Evolutionary conservation across 2,797 vertebrate genomes (phyloP).

Genomic region (Glyptemys insculpta): DNA sequence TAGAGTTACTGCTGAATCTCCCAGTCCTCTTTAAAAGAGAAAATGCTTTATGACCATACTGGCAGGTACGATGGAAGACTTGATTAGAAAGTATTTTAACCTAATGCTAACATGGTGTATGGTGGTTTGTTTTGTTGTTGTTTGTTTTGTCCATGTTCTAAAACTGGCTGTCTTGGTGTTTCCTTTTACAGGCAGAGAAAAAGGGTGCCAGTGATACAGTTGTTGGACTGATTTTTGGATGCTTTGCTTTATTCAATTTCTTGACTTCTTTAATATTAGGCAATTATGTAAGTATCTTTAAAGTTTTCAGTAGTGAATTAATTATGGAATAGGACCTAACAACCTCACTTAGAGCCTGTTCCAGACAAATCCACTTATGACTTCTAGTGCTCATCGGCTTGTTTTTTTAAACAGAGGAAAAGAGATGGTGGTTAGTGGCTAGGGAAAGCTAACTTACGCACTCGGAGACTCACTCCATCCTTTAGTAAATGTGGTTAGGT

Average conservation of each 20-base stretch:
- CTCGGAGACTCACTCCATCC: background rate
- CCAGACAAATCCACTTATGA: background rate
- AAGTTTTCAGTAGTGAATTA: background rate
- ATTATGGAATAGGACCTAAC: background rate
- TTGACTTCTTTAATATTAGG: conserved; percentile 89
- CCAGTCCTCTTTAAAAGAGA: conserved; percentile 8
- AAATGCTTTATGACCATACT: conserved; percentile 8
- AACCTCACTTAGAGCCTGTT: background rate
- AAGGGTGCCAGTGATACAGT: conserved; percentile 91
- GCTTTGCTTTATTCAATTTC: conserved; percentile 91
- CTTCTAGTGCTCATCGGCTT: background rate
- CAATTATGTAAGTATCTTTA: conserved; percentile 91
- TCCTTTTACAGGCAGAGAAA: conserved; percentile 87
- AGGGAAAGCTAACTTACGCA: background rate
- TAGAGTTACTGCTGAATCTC: background rate
- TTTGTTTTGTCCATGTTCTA: background rate
- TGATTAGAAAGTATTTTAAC: background rate
- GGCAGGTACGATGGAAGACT: background rate
- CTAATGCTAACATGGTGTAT: background rate
- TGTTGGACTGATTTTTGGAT: conserved; percentile 95
- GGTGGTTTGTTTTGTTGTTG: background rate
- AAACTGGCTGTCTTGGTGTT: conserved; percentile 5
- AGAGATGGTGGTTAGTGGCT: background rate
- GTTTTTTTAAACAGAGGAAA: background rate
- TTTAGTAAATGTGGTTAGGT: background rate